Base-by-base conservation (phyloP, 1,140 invertebrate genomes). In the Drosophila neocordata region DNA sequence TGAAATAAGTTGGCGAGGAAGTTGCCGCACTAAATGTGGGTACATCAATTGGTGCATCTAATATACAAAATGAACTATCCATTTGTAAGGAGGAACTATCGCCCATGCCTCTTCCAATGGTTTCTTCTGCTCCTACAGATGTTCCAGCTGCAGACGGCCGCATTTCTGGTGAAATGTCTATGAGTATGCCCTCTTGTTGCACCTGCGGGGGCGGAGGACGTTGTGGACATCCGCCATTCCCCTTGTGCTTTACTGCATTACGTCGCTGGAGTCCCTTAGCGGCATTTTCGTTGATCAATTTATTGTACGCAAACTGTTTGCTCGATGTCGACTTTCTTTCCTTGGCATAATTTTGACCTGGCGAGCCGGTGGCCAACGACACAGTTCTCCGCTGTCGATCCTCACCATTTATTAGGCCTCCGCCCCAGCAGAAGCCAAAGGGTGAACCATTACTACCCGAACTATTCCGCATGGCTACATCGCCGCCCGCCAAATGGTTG, bases 341-440 rank as follows among this genome's bases (percentile, higher is more conserved):
- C 85, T 93, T 88, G 73, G 91, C 89, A 51, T 91, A 85, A 4
- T 60, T 53, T 8, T 65, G 69, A 9, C 51, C 35, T 2, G 55
- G 12, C 24, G 56, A 53, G 1, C 27, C 13, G 4, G 51, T n/a
- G 8, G 65, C 51, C 48, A 93, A 83, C 48, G 92, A 90, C 66
- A 93, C 89, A 75, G 91, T 94, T 87, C 90, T 92, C 4, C 88
- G 55, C 44, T 81, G 82, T 0, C 91, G 73, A n/a, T 90, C 84
- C 8, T 72, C 78, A 0, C 66, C 88, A 8, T 70, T 74, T 24
- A 51, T 34, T 34, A 41, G 66, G 1, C 71, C 80, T 95, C 95
- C 96, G 1, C 97, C 97, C 97, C 97, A 98, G 11, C 95, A 95
- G 79, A 96, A 96, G 8, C 96, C 96, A 60, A 94, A 95, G 0